phyloP scores from a whole-genome alignment of 2,113 vertebrate genomes.

The Pimephales promelas region DNA sequence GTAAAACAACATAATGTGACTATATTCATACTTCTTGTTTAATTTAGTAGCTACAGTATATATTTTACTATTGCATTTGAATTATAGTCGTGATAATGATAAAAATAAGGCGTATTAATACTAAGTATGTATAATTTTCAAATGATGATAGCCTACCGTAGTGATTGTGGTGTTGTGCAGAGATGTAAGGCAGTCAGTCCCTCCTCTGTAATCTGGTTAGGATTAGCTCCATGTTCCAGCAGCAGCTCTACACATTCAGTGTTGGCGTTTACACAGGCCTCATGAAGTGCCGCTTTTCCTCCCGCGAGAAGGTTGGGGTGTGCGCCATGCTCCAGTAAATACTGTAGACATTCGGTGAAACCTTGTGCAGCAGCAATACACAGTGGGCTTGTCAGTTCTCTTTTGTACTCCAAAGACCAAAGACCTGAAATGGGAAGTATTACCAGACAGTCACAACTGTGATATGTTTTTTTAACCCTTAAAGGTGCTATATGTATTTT shows the following conservation, averaged over 20 bases:
- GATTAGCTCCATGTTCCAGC: constrained; percentile 73
- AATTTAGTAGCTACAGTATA: too few relatives aligned
- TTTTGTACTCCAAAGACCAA: constrained; percentile 80
- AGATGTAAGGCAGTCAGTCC: constrained; percentile 76
- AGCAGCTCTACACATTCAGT: constrained; percentile 70
- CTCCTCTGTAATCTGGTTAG: constrained; percentile 65
- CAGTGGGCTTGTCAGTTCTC: constrained; percentile 75
- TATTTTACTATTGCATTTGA: neutral
- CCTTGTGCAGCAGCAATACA: constrained; percentile 73
- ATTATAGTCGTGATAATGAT: neutral
- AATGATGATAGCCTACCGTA: constrained; percentile 46
- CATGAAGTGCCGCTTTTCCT: constrained; percentile 70
- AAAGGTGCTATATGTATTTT: too few relatives aligned
- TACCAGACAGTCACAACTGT: neutral
- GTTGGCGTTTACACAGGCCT: constrained; percentile 73
- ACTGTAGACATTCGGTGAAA: constrained; percentile 68
- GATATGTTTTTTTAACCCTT: neutral
- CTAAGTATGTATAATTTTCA: neutral
- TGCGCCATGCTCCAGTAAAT: constrained; percentile 69
- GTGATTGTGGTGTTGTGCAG: constrained; percentile 65
- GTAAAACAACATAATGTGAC: neutral
- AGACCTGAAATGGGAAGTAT: constrained; percentile 66
- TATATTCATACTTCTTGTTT: neutral
- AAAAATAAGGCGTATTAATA: neutral
- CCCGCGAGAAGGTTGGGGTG: constrained; percentile 71